phyloP scores from a whole-genome alignment of 2,113 vertebrate genomes.

The Aspidoscelis tigris region DNA sequence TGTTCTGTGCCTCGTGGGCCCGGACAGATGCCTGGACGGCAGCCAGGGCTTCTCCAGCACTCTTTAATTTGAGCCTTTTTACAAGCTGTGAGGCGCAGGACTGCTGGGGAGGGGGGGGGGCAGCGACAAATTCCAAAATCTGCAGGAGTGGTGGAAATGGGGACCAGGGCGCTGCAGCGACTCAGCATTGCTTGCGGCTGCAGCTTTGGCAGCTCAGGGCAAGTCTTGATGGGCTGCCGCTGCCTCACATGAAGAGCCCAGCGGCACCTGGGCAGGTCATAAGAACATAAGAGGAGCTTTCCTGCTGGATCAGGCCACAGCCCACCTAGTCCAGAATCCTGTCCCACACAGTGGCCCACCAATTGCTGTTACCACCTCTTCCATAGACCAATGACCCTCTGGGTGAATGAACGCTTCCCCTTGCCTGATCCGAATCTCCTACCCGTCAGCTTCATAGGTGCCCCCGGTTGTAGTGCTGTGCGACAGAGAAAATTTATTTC shows the following conservation, averaged over 20 bases:
- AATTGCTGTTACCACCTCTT: no score
- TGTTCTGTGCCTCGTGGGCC: slow-evolving; percentile 3
- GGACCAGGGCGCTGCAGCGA: neutral
- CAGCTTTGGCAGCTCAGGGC: neutral
- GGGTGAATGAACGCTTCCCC: no score
- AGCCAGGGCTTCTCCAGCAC: neutral
- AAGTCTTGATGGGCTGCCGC: fast-evolving
- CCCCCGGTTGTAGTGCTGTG: no score
- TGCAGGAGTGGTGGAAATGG: neutral
- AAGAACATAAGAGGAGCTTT: no score
- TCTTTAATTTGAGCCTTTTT: slow-evolving; percentile 21
- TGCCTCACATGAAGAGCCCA: no score
- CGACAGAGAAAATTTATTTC: no score
- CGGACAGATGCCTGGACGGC: neutral
- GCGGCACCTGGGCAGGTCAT: neutral
- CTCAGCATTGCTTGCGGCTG: neutral
- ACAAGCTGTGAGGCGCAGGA: slow-evolving; percentile 9
- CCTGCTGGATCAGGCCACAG: no score
- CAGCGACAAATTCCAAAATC: neutral
- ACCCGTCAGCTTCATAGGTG: no score
- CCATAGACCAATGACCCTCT: no score
- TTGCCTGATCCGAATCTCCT: no score
- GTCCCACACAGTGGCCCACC: no score
- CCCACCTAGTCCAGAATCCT: no score
- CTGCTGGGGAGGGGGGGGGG: neutral